Base-by-base conservation (phyloP, 2,113 vertebrate genomes). In the Ondatra zibethicus region DNA sequence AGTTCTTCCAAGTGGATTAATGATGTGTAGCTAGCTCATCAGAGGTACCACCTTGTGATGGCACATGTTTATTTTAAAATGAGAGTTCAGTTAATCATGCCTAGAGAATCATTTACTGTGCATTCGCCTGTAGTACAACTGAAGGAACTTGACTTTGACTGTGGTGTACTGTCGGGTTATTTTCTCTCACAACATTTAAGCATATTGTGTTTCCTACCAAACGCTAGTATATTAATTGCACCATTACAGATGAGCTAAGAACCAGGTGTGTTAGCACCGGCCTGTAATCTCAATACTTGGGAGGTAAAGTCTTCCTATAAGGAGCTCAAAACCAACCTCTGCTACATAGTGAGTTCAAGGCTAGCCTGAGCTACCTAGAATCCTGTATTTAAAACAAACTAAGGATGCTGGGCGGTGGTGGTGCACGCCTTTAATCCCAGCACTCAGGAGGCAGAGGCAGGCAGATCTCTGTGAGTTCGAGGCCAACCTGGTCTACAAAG, bases 11-110 rank as follows among this genome's bases (percentile, higher is more conserved):
- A 78, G 3, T 0, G 39, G 7, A 52, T 92, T 75, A 92, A 29
- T 94, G 81, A 39, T 93, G 96, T 68, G 8, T 96, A 89, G 25
- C 65, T 27, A 19, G 27, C 45, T 93, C 81, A 73, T 93, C 68
- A 91, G 72, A 45, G 29, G 3, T 90, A 1, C 63, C 12, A 73
- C 85, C 55, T 92, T 17, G 81, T 84, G 36, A 75, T 55, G 7
- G 61, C 36, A 77, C 39, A 27, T 72, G 17, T 65, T 85, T 78
- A 78, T 89, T 91, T 94, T 55, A 87, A 73, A 93, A 76, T 91
- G 90, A 91, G 16, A 61, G 72, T 84, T 58, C 31, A 66, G n/a
- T 77, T 82, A 84, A 33, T 91, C 91, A 21, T 92, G 21, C 36
- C 25, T 75, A 81, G 39, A 66, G 93, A 92, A 89, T 73, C 76